A percentile compares a stretch with the other conserved stretches of the same genome.
Conservation (phyloP, 2,888 invertebrate genomes). For the Vandiemenella viatica region DNA sequence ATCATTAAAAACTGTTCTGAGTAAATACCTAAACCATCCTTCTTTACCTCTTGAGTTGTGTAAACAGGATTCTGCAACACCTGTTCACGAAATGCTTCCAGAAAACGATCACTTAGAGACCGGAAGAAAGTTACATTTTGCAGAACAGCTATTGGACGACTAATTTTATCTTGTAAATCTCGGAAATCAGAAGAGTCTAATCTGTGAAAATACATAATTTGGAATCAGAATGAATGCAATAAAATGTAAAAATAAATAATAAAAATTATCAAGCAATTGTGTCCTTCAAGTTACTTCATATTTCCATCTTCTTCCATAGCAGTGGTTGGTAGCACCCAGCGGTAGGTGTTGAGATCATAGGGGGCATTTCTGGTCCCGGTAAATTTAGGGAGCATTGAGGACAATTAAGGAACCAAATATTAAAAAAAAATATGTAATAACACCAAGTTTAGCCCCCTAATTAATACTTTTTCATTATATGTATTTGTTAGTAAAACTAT, state of each 20-base stretch:
- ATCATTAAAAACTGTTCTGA: too few relatives aligned
- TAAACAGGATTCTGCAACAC: conserved; percentile 53
- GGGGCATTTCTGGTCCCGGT: too few relatives aligned
- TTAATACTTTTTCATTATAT: too few relatives aligned
- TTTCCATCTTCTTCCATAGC: background rate
- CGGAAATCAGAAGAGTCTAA: conserved; percentile 64
- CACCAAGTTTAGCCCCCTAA: background rate
- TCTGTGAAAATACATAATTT: conserved; percentile 26
- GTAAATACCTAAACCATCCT: too few relatives aligned
- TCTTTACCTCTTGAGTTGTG: conserved; percentile 36
- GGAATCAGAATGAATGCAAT: background rate
- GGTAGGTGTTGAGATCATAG: too few relatives aligned
- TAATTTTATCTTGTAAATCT: conserved; percentile 56
- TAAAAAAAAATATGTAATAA: background rate
- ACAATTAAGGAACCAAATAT: background rate
- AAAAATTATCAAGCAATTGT: background rate
- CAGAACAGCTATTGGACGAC: conserved; percentile 49
- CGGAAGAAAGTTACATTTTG: conserved; percentile 59
- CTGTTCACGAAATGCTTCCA: conserved; percentile 65
- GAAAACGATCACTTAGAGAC: conserved; percentile 66
- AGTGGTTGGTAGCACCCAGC: background rate
- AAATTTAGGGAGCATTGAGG: too few relatives aligned
- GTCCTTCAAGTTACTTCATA: background rate
- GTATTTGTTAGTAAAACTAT: too few relatives aligned
- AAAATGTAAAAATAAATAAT: background rate